These are phyloP conservation scores for Harmothoe impar DNA, from an alignment of 2,888 invertebrate genomes.

Conservation along the genomic window DNA sequence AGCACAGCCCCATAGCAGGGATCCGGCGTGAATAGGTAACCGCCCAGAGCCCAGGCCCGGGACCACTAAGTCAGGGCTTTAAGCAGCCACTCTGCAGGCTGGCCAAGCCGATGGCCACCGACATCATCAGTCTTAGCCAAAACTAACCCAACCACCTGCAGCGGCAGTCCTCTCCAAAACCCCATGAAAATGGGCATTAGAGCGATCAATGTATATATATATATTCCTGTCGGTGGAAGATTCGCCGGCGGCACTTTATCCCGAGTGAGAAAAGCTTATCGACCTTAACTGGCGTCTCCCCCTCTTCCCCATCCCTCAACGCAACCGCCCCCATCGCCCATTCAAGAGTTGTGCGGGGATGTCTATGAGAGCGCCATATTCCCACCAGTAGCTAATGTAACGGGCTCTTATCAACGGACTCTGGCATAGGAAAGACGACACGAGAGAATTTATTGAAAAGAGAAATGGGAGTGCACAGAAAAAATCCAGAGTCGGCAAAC, in stretches of 20 bases:
- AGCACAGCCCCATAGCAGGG: not conserved
- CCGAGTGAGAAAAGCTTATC: constrained; percentile 26
- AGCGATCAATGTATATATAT: constrained; percentile 50
- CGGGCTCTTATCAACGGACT: constrained; percentile 22
- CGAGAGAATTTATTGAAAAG: not conserved
- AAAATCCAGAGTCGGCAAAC: no score
- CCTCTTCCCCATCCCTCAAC: not conserved
- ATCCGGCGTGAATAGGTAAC: constrained; percentile 7
- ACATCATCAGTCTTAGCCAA: constrained; percentile 24
- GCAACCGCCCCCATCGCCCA: not conserved
- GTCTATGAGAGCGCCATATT: not conserved
- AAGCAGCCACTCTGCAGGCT: not conserved
- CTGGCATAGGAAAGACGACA: constrained; percentile 8
- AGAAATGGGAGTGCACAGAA: not conserved
- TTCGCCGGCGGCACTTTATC: constrained; percentile 3
- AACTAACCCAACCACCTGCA: constrained; percentile 52
- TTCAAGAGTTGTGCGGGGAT: not conserved
- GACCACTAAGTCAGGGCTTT: not conserved
- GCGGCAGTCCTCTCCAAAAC: constrained; percentile 19
- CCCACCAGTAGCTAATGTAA: not conserved
- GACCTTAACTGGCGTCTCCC: not conserved
- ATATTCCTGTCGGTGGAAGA: constrained; percentile 17
- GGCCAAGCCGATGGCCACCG: not conserved
- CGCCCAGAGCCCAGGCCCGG: not conserved
- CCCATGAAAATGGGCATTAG: constrained; percentile 45